Conservation (phyloP, 1,140 invertebrate species). For the Hypothenemus hampei region DNA sequence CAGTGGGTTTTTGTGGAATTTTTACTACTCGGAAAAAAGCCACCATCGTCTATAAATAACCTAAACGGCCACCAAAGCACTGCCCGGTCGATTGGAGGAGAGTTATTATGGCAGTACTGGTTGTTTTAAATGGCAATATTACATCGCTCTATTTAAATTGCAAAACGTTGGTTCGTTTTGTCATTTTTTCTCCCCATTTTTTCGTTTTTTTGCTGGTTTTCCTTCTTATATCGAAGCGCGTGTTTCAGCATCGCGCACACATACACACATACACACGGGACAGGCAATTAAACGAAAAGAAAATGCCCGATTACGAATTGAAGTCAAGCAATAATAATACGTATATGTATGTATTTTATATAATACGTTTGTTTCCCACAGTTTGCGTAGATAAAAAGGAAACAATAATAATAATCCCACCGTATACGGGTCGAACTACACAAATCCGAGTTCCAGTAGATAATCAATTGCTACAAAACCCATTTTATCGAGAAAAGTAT, state of each 20-base stretch:
- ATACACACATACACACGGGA: not conserved
- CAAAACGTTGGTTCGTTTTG: not conserved
- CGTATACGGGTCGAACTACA: too few species aligned
- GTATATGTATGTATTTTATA: too few species aligned
- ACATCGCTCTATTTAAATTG: not conserved
- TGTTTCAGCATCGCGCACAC: not conserved
- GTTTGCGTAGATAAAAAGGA: too few species aligned
- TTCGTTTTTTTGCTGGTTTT: not conserved
- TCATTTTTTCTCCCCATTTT: not conserved
- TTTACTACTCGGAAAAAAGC: conserved; percentile 2
- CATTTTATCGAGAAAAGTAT: too few species aligned
- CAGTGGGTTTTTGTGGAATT: conserved; percentile 8
- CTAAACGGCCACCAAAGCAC: conserved; percentile 6
- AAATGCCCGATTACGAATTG: too few species aligned
- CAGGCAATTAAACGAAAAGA: not conserved
- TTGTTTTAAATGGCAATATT: not conserved
- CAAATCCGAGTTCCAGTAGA: too few species aligned
- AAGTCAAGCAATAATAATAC: too few species aligned
- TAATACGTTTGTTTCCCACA: too few species aligned
- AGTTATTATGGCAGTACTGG: conserved; percentile 9
- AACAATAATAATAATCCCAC: too few species aligned
- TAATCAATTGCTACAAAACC: too few species aligned
- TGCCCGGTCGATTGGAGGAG: not conserved
- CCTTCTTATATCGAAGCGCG: not conserved
- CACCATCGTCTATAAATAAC: conserved; percentile 1